Evolutionary conservation across 2,888 invertebrate species (phyloP), one percentile per base, ranked within the genome.

Genomic region (Ptilodon capucinus): DNA sequence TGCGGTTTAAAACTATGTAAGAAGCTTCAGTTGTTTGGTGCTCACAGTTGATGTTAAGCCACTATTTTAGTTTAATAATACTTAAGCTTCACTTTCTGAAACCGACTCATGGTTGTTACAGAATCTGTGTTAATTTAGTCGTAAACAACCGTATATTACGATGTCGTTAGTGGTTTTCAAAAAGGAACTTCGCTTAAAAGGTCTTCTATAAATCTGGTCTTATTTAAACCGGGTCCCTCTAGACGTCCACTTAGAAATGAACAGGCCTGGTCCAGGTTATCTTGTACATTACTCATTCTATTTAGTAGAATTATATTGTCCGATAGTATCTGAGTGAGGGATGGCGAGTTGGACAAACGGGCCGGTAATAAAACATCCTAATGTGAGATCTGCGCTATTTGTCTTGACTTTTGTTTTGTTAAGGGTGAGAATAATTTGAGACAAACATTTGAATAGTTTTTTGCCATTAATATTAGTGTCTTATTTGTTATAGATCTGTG

Each of bases 311-410:
- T 60, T 48, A 54, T 51, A 46, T 48, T 60, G 67, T 57, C 50
- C 16, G 69, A 64, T 67, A 28, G 43, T 62, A 62, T 62, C 69
- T 42, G 21, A 13, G 42, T 64, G 62, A 67, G 11, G 42, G 46
- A 64, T 68, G 51, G 46, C 42, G 34, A 25, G 44, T 46, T 48
- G 42, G 44, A 60, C 54, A 50, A 62, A 66, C 47, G 56, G 42
- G n/a, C 4, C 19, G 1, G 62, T 59, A 59, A 55, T 61, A 61
- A 47, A 59, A 44, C 53, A 64, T 55, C 56, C 54, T 50, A 60
- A 58, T 60, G 62, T 49, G 51, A 50, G 46, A 54, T 54, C 51
- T 52, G 41, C 35, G 51, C 59, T 18, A 53, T 50, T 48, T 42
- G 49, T 64, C 65, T 56, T 44, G 44, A 46, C 44, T 44, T 44